Base-by-base conservation (phyloP, 2,797 vertebrate species). In the Garrulus glandarius region DNA sequence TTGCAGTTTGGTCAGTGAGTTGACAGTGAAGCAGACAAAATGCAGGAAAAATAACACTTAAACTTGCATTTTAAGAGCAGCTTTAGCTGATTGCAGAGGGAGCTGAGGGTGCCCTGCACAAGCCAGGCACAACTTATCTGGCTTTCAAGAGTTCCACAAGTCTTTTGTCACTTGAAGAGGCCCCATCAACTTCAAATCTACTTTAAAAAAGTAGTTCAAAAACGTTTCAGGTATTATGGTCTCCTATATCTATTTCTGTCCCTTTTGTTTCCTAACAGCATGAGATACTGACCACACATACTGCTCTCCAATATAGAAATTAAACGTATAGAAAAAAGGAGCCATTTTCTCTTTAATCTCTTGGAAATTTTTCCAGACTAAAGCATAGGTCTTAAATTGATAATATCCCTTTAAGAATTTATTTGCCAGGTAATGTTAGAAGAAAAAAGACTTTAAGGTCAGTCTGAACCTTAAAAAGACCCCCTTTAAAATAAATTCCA, bases 191-290 rank as follows among this genome's bases (percentile, higher is more conserved):
- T 89, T 96, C 87, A 96, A 84, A 92, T 72, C 87, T 70, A 71
- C 89, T 95, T 95, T 92, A 9, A 90, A 95, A 93, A 94, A 80
- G 82, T 52, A 82, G 85, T 93, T 97, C 74, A 96, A 95, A 95
- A 76, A 41, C 14, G 34, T 86, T 82, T 82, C 86, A 95, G 96
- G 77, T 95, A 43, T 89, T 76, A 84, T 21, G 36, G 79, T 84
- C 70, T 88, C 85, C 77, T 94, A 13, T 55, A 76, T 96, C 93
- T 96, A 95, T 96, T 96, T 95, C 93, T 90, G 88, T 91, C 29
- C 57, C 95, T 96, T 97, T 95, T 97, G 96, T 96, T 95, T 97
- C 96, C 68, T 84, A 82, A 70, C 93, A 90, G 93, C 87, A 89
- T 82, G 92, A 74, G 68, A 74, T 47, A 94, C 64, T 89, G 96